Conservation (phyloP, 2,797 vertebrate species). For the Sphenodon punctatus region DNA sequence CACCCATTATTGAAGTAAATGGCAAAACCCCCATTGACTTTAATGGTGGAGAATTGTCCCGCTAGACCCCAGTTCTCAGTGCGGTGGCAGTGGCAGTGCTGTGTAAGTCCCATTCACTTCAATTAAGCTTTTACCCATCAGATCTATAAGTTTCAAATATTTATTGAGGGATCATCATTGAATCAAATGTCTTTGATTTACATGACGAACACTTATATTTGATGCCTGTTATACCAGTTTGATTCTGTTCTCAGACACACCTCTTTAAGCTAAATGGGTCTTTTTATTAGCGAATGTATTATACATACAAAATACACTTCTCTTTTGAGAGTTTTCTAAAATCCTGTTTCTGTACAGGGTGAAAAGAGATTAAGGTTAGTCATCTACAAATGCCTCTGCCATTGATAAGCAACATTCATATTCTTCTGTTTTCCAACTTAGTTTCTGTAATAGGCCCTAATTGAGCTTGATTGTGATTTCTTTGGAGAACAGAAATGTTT, state of each 20-base stretch:
- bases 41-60: too few species aligned
- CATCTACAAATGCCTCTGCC: neutral
- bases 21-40: too few species aligned
- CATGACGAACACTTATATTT: accelerated
- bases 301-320: too few species aligned
- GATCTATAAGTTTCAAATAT: neutral
- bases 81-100: too few species aligned
- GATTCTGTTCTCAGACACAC: too few species aligned
- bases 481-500: neutral
- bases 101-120: too few species aligned
- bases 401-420: neutral
- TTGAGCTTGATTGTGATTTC: neutral
- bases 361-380: neutral
- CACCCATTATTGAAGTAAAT: too few species aligned
- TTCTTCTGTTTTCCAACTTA: neutral
- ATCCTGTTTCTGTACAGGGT: neutral
- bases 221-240: too few species aligned
- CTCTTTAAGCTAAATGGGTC: too few species aligned
- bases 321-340: neutral
- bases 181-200: accelerated
- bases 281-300: too few species aligned
- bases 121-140: too few species aligned
- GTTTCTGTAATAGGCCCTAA: neutral
- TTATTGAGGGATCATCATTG: neutral
- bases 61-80: too few species aligned